Evolutionary conservation across 2,888 invertebrate genomes (phyloP).

Genomic region (Mesoligia furuncula): DNA sequence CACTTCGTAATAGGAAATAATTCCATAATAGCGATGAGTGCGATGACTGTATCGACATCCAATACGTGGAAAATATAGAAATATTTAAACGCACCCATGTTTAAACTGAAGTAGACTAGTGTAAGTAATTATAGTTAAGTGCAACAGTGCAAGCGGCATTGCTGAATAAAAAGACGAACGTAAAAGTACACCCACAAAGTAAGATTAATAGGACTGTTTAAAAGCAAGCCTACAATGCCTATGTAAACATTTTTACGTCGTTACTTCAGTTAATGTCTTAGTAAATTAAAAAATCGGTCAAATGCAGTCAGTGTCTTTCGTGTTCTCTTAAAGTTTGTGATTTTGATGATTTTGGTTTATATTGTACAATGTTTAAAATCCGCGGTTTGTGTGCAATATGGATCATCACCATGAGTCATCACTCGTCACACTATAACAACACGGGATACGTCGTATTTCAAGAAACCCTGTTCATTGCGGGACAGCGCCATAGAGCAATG

Average conservation of each 20-base stretch:
- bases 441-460: neutral
- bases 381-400: neutral
- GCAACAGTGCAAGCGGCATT: slow-evolving; percentile 12
- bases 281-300: neutral
- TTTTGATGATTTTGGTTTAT: too few relatives aligned
- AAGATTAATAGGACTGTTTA: slow-evolving; percentile 36
- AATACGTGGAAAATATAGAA: slow-evolving; percentile 41
- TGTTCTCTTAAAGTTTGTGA: neutral
- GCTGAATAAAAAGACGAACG: slow-evolving; percentile 10
- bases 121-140: slow-evolving; percentile 37
- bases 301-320: neutral
- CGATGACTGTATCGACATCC: slow-evolving; percentile 34
- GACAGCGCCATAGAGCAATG: neutral
- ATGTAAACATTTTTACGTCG: slow-evolving; percentile 10
- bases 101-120: slow-evolving; percentile 25
- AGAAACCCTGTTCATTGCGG: neutral
- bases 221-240: slow-evolving; percentile 24
- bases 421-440: neutral
- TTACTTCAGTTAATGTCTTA: slow-evolving; percentile 4
- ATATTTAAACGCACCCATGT: slow-evolving; percentile 32
- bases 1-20: slow-evolving; percentile 25
- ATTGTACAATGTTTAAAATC: neutral
- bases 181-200: slow-evolving; percentile 15
- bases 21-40: slow-evolving; percentile 48
- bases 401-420: too few relatives aligned